Conservation (phyloP, 1,140 invertebrate genomes). For the Drosophila watanabei region DNA sequence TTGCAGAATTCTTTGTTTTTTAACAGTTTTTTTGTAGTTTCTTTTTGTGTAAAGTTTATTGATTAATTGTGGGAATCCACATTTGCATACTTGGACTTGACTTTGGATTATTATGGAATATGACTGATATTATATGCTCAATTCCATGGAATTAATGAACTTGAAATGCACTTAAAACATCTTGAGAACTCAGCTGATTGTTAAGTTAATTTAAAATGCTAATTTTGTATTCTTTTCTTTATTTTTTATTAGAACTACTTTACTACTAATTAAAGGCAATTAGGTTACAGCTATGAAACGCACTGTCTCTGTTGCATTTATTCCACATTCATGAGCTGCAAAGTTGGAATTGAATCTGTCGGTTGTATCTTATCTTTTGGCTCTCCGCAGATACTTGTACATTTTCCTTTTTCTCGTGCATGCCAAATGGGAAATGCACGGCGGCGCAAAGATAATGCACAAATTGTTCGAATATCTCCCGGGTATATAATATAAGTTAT, state of each 20-base stretch:
- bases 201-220: constrained; percentile 2
- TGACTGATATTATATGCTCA: constrained; percentile 5
- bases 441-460: constrained; percentile 23
- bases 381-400: constrained; percentile 9
- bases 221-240: constrained; percentile 1
- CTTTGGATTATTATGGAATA: background rate
- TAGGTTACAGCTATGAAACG: constrained; percentile 8
- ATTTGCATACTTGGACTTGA: background rate
- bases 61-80: constrained; percentile 7
- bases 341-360: constrained; percentile 42
- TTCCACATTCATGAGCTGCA: constrained; percentile 29
- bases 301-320: constrained; percentile 11
- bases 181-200: background rate
- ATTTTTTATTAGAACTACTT: background rate
- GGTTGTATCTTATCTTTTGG: constrained; percentile 40
- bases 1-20: background rate
- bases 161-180: constrained; percentile 3
- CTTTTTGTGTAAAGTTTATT: background rate
- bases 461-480: constrained; percentile 55
- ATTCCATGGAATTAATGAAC: constrained; percentile 19
- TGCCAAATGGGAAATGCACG: constrained; percentile 26
- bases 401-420: background rate
- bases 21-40: background rate
- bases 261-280: constrained; percentile 8
- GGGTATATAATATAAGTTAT: constrained; percentile 1